phyloP scores from a whole-genome alignment of 1,140 invertebrate genomes.

The Lordiphosa clarofinis region DNA sequence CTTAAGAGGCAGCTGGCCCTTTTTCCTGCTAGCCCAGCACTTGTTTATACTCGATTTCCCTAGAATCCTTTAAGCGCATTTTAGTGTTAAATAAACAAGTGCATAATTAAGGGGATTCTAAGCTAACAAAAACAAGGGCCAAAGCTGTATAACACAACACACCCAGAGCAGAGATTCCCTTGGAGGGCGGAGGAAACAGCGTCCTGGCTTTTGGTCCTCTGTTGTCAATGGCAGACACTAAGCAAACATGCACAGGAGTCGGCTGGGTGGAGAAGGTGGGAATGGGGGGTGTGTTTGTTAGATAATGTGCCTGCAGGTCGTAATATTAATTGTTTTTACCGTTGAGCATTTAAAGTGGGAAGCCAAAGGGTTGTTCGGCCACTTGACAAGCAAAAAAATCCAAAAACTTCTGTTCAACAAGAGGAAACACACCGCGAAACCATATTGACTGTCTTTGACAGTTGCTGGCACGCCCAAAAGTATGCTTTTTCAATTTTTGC shows the following conservation, averaged over 20 bases:
- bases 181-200: conserved; percentile 4
- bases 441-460: conserved; percentile 68
- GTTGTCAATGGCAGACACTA: conserved; percentile 69
- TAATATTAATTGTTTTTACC: conserved; percentile 74
- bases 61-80: conserved; percentile 43
- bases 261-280: conserved; percentile 1
- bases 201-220: conserved; percentile 3
- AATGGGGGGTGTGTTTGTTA: conserved; percentile 11
- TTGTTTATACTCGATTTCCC: conserved; percentile 38
- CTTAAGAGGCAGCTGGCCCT: too few relatives aligned
- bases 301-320: conserved; percentile 73
- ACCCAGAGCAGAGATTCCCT: not conserved
- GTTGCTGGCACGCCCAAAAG: conserved; percentile 49
- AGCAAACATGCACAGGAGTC: conserved; percentile 40
- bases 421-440: conserved; percentile 9
- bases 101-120: conserved; percentile 54
- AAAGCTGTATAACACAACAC: conserved; percentile 16
- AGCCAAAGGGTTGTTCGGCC: conserved; percentile 48
- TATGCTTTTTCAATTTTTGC: conserved; percentile 68
- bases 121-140: conserved; percentile 32
- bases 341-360: conserved; percentile 40
- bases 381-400: conserved; percentile 12
- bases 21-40: not conserved
- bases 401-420: not conserved
- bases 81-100: conserved; percentile 51